A percentile compares a stretch with the other conserved stretches of the same genome.
These are phyloP conservation scores for Ennomos quercinarius DNA, from an alignment of 2,888 invertebrate genomes.

Conservation along the genomic window DNA sequence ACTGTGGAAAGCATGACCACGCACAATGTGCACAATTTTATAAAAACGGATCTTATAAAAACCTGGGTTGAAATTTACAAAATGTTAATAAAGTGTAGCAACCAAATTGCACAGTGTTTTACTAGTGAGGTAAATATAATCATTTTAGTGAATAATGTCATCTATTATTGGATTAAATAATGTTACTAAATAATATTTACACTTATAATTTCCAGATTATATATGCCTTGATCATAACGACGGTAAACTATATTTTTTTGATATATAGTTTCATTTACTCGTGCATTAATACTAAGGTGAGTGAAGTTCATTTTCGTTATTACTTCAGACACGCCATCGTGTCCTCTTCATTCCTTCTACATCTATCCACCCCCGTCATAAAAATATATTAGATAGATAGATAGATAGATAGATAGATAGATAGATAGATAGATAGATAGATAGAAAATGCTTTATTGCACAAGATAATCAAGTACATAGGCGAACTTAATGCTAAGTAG, in stretches of 20 bases:
- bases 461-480: too few species aligned
- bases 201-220: constrained; percentile 1
- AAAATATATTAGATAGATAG: too few species aligned
- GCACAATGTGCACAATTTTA: not conserved
- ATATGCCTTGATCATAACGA: not conserved
- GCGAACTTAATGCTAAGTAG: too few species aligned
- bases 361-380: too few species aligned
- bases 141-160: too few species aligned
- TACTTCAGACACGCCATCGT: too few species aligned
- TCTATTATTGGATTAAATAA: too few species aligned
- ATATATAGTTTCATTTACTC: not conserved
- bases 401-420: too few species aligned
- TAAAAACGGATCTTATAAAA: not conserved
- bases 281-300: constrained; percentile 1
- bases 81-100: not conserved
- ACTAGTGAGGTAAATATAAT: constrained; percentile 7
- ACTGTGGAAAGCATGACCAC: not conserved
- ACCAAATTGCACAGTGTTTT: constrained; percentile 2
- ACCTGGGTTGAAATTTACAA: constrained; percentile 3
- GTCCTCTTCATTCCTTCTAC: too few species aligned
- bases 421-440: too few species aligned
- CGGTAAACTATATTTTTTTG: constrained; percentile 2
- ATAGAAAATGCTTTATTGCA: too few species aligned
- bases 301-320: not conserved
- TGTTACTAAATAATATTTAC: too few species aligned